phyloP scores from a whole-genome alignment of 2,797 vertebrate species.

The Limosa lapponica region DNA sequence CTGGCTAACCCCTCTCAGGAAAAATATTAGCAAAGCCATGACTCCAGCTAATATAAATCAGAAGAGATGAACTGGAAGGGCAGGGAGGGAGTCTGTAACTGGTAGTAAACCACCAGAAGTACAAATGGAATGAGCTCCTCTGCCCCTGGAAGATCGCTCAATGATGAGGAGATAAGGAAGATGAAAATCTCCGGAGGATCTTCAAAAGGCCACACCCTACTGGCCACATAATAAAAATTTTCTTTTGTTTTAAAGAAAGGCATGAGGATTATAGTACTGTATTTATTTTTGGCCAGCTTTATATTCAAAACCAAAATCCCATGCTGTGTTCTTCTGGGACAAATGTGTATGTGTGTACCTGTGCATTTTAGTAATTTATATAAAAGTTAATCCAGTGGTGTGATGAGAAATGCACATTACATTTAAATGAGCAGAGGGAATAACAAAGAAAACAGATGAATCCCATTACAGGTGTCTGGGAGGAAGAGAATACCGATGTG shows the following conservation, averaged over 20 bases:
- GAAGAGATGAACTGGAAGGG: not conserved
- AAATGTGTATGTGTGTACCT: not conserved
- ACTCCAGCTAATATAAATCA: not conserved
- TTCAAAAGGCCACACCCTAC: not conserved
- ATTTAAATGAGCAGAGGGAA: constrained; percentile 73
- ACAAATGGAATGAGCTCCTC: not conserved
- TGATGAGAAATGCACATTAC: constrained; percentile 62
- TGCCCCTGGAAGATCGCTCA: not conserved
- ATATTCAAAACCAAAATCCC: not conserved
- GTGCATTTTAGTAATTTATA: constrained; percentile 19
- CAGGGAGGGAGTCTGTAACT: not conserved
- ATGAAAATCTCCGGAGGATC: not conserved
- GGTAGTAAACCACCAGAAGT: not conserved
- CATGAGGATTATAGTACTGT: not conserved
- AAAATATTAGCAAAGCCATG: not conserved
- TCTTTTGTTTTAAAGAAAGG: not conserved
- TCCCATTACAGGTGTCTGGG: constrained; percentile 72
- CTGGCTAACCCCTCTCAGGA: not conserved
- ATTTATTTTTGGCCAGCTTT: not conserved
- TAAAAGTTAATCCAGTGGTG: constrained; percentile 48
- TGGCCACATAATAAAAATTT: not conserved
- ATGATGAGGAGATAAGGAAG: not conserved
- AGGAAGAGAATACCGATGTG: constrained; percentile 60
- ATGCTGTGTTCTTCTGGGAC: not conserved
- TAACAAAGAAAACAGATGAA: constrained; percentile 73